phyloP scores from a whole-genome alignment of 2,113 vertebrate species.

The Calidris pugnax region DNA sequence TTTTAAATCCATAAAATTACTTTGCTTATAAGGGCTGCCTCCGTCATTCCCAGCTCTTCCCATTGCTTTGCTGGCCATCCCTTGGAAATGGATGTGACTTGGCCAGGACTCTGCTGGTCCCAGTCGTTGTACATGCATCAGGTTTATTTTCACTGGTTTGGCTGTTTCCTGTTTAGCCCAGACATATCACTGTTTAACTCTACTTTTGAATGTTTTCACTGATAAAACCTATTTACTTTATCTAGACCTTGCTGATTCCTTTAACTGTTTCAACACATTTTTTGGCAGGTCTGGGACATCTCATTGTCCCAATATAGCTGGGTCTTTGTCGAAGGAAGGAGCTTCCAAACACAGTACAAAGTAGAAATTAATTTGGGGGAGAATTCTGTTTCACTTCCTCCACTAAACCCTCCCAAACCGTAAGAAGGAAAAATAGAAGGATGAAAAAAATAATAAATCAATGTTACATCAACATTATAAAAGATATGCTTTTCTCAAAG shows the following conservation, averaged over 20 bases:
- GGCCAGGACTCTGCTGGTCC: background rate
- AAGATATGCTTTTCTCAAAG: background rate
- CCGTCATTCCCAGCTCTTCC: background rate
- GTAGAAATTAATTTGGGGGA: background rate
- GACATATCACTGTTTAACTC: background rate
- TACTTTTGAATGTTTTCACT: background rate
- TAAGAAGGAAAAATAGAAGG: background rate
- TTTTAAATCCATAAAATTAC: conserved; percentile 3
- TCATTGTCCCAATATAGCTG: accelerated
- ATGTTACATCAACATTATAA: background rate
- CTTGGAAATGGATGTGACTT: background rate
- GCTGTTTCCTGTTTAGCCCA: background rate
- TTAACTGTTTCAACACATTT: background rate
- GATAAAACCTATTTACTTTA: background rate
- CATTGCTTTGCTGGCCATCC: background rate
- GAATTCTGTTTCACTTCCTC: background rate
- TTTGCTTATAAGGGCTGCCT: background rate
- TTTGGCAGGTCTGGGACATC: background rate
- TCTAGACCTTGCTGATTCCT: background rate
- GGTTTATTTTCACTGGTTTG: background rate
- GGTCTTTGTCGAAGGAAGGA: background rate
- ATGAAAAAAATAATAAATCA: background rate
- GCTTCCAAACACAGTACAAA: background rate
- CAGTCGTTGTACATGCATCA: background rate
- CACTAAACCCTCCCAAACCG: background rate